These are phyloP conservation scores for Gastracanthus pulcherrimus DNA, from an alignment of 2,888 invertebrate genomes.

Conservation along the genomic window DNA sequence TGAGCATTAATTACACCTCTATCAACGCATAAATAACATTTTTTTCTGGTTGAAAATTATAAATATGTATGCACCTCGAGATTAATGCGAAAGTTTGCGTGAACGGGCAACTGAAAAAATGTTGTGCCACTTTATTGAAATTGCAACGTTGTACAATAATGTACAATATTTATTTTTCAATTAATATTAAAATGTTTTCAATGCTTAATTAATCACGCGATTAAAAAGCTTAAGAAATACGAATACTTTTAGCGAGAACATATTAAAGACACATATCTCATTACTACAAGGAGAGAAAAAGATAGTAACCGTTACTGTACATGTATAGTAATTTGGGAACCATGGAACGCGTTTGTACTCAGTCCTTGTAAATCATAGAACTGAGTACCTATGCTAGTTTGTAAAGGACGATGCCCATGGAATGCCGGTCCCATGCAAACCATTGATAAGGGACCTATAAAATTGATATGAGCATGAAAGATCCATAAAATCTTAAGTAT, in stretches of 20 bases:
- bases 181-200: not conserved
- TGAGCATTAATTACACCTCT: not conserved
- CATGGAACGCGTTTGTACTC: too few relatives aligned
- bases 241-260: not conserved
- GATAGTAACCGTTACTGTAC: too few relatives aligned
- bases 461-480: too few relatives aligned
- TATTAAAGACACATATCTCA: too few relatives aligned
- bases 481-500: too few relatives aligned
- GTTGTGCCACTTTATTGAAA: conserved; percentile 7
- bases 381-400: too few relatives aligned
- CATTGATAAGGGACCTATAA: too few relatives aligned
- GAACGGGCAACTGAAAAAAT: not conserved
- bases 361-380: too few relatives aligned
- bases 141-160: not conserved
- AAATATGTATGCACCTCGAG: conserved; percentile 16
- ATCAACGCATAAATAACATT: not conserved
- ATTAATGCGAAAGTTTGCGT: conserved; percentile 3
- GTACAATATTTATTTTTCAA: not conserved
- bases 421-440: too few relatives aligned
- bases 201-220: not conserved
- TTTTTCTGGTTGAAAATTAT: conserved; percentile 3
- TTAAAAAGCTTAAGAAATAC: not conserved
- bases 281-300: too few relatives aligned
- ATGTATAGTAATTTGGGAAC: too few relatives aligned
- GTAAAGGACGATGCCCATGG: too few relatives aligned